These are phyloP conservation scores for Cisticola juncidis DNA, from an alignment of 2,113 vertebrate genomes.

Conservation along the genomic window DNA sequence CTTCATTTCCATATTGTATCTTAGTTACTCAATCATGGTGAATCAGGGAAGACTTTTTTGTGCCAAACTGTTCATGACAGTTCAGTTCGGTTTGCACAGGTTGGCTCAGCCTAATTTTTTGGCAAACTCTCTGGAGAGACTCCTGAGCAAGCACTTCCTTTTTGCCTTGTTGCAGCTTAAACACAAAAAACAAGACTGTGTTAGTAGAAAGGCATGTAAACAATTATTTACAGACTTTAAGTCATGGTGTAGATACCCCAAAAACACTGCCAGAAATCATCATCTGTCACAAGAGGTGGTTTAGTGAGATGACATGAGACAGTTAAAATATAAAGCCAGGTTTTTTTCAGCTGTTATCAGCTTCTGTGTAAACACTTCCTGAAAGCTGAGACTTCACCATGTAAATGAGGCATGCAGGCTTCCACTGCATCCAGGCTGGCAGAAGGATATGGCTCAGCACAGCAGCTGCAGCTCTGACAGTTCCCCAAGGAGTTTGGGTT, in stretches of 20 bases:
- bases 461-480: not conserved
- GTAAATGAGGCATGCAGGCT: not conserved
- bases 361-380: not conserved
- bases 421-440: not conserved
- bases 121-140: not conserved
- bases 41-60: not conserved
- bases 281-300: not conserved
- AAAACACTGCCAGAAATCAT: not conserved
- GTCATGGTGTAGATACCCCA: not conserved
- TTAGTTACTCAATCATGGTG: not conserved
- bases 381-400: not conserved
- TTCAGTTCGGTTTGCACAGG: not conserved
- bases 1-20: not conserved
- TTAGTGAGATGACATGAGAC: not conserved
- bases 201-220: not conserved
- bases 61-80: not conserved
- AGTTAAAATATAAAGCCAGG: not conserved
- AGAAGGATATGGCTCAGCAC: not conserved
- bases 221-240: not conserved
- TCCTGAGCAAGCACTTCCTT: not conserved
- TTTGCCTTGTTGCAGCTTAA: not conserved
- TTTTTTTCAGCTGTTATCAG: not conserved
- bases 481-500: accelerated
- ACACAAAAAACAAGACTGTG: not conserved
- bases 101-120: not conserved